These are phyloP conservation scores for Erannis defoliaria DNA, from an alignment of 2,888 invertebrate genomes.

Conservation along the genomic window DNA sequence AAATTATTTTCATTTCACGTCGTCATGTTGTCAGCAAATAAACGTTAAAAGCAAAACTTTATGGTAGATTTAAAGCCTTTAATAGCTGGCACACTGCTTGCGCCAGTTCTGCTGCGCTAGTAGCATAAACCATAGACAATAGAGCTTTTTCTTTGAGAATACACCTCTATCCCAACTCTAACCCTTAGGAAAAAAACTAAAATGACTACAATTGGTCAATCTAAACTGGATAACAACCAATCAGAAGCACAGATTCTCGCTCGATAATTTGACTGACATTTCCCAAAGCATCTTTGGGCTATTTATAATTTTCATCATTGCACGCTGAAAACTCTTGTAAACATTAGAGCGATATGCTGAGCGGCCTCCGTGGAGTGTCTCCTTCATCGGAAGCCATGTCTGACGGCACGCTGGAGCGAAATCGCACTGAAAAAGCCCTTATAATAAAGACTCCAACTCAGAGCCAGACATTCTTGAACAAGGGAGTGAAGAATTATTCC, in stretches of 20 bases:
- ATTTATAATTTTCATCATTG: constrained; percentile 69
- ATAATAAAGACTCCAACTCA: constrained; percentile 73
- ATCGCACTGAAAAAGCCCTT: constrained; percentile 76
- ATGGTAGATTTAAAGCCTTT: background rate
- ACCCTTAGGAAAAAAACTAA: background rate
- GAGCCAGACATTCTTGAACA: constrained; percentile 53
- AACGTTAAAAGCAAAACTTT: constrained; percentile 34
- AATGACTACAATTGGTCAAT: constrained; percentile 7
- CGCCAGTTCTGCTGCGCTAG: background rate
- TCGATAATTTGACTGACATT: constrained; percentile 78
- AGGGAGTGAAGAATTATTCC: constrained; percentile 71
- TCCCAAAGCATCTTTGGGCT: constrained; percentile 54
- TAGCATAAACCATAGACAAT: constrained; percentile 1
- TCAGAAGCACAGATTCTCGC: constrained; percentile 57
- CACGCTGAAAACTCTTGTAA: constrained; percentile 47
- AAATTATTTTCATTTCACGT: constrained; percentile 54
- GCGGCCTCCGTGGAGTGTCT: constrained; percentile 71
- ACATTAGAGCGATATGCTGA: constrained; percentile 60
- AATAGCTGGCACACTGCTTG: background rate
- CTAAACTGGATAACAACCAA: too few species aligned
- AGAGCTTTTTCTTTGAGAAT: background rate
- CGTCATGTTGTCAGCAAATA: constrained; percentile 58
- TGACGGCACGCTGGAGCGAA: constrained; percentile 72
- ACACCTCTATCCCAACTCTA: background rate
- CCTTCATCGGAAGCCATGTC: constrained; percentile 79